Conservation (phyloP, 2,113 vertebrate genomes). For the Thalassarche chlororhynchos region DNA sequence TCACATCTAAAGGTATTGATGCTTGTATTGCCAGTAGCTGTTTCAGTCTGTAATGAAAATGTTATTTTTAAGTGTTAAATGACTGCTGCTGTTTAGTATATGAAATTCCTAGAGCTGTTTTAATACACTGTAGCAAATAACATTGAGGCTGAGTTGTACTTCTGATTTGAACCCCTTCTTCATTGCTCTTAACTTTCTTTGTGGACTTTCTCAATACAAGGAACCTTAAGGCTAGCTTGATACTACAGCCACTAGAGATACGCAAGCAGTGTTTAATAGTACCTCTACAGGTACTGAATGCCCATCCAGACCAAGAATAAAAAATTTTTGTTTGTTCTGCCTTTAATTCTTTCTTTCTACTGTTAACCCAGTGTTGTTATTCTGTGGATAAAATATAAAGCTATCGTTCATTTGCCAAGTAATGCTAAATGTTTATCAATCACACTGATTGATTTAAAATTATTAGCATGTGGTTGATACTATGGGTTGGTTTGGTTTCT, state of each 20-base stretch:
- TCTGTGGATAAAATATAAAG: neutral
- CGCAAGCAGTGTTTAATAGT: neutral
- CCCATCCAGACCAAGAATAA: neutral
- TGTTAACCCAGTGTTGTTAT: neutral
- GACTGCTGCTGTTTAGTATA: neutral
- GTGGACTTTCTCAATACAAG: neutral
- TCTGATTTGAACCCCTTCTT: neutral
- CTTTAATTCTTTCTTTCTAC: neutral
- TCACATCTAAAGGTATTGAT: neutral
- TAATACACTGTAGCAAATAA: neutral
- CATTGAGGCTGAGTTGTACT: neutral
- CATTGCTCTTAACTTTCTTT: neutral
- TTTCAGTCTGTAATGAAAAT: neutral
- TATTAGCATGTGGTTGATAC: neutral
- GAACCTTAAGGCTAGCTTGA: neutral
- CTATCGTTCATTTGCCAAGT: neutral
- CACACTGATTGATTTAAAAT: neutral
- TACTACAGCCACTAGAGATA: neutral
- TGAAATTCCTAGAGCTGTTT: neutral
- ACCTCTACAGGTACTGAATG: neutral
- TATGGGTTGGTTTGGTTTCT: neutral
- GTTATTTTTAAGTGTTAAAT: neutral
- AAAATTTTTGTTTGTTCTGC: neutral
- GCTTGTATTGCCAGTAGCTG: neutral
- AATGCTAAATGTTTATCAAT: neutral